Evolutionary conservation across 1,140 invertebrate genomes (phyloP), one percentile per base, ranked within the genome.

Genomic region (Anastatus disparis): DNA sequence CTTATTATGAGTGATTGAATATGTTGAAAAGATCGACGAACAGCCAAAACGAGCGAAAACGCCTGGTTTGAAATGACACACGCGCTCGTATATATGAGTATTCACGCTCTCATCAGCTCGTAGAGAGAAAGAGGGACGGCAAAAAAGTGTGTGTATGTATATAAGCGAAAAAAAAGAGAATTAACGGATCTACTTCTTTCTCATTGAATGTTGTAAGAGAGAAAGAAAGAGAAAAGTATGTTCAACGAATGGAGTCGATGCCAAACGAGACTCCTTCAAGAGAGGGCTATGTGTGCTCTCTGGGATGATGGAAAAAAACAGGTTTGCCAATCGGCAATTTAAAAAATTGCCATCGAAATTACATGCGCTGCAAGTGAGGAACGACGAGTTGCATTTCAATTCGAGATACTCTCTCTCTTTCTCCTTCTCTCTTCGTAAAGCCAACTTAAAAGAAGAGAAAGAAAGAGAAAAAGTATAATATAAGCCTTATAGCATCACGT

Each of bases 321-420:
- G 68, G 68, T 70, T 70, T 70, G 68, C 58, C 68, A 63, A 70
- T 70, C 68, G 68, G 38, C 50, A 70, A 70, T 70, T 70, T 70
- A 70, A 70, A 70, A 70, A 70, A 70, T 63, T 70, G 68, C 59
- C 58, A 31, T 70, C 59, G 68, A 70, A 70, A 70, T 70, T 70
- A 63, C 59, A 61, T 53, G 67, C 56, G 67, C 56, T 52, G 31
- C 13, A 31, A 38, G 52, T 20, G n/a, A n/a, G n/a, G 42, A 55
- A 35, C 24, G 63, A 26, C 38, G 63, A 38, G 62, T 64, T 64
- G 46, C 62, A 64, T 64, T 64, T 64, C 62, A 64, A 64, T 64
- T 64, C 62, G 24, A 66, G 63, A 44, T 55, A 44, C 24, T 8
- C 15, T n/a, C n/a, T n/a, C n/a, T n/a, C n/a, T n/a, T n/a, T n/a